Percentiles rank a stretch among this genome's conserved stretches.
phyloP scores from a whole-genome alignment of 1,140 invertebrate genomes.

The Monochamus saltuarius region DNA sequence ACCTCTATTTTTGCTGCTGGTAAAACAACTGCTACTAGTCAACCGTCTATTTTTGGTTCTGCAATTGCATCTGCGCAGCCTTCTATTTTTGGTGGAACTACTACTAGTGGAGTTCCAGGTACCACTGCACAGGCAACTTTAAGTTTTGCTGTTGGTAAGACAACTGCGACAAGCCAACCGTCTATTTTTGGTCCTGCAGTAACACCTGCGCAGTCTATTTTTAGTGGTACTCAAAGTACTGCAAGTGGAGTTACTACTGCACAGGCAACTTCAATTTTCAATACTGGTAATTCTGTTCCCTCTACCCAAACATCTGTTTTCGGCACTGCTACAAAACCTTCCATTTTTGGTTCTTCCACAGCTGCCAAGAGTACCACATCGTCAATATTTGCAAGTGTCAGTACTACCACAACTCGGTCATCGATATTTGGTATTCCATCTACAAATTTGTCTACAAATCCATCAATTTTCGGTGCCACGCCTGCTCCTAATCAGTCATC shows the following conservation, averaged over 20 bases:
- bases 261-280: constrained; percentile 7
- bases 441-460: neutral
- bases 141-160: constrained; percentile 14
- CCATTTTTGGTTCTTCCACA: constrained; percentile 14
- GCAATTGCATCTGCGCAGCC: neutral
- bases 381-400: neutral
- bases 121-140: constrained; percentile 11
- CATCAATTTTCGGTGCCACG: constrained; percentile 6
- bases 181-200: constrained; percentile 10
- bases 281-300: constrained; percentile 12
- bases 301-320: constrained; percentile 9
- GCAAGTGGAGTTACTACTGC: constrained; percentile 9
- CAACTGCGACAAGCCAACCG: constrained; percentile 14
- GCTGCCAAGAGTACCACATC: constrained; percentile 6
- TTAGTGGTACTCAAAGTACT: neutral
- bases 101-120: neutral
- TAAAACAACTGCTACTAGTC: constrained; percentile 9
- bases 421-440: constrained; percentile 12
- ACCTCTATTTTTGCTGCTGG: constrained; percentile 16
- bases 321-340: neutral
- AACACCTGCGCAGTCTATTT: constrained; percentile 3
- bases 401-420: neutral
- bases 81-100: constrained; percentile 16
- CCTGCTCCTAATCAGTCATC: too few relatives aligned
- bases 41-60: constrained; percentile 18